phyloP scores from a whole-genome alignment of 2,888 invertebrate species.

The Seladonia tumulorum region DNA sequence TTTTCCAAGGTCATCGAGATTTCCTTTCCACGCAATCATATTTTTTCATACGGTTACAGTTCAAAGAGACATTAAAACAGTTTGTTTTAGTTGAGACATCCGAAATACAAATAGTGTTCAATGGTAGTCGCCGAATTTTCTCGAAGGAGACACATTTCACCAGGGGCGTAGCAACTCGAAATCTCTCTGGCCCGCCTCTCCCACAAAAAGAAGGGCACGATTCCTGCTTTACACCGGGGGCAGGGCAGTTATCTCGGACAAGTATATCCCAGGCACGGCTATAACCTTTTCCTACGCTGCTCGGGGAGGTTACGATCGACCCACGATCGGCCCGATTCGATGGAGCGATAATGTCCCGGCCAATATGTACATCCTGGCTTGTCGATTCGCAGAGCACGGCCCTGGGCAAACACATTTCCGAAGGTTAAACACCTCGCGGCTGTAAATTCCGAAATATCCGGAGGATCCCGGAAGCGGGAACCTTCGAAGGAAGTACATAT shows the following conservation, averaged over 20 bases:
- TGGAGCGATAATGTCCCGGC: slow-evolving; percentile 73
- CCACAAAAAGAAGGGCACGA: background rate
- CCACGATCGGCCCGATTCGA: slow-evolving; percentile 66
- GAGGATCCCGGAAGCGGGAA: slow-evolving; percentile 44
- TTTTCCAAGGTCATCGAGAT: too few species aligned
- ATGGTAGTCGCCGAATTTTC: background rate
- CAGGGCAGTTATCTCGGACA: slow-evolving; percentile 2
- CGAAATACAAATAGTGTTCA: background rate
- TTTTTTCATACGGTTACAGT: too few species aligned
- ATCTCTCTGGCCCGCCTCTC: background rate
- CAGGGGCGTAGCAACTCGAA: background rate
- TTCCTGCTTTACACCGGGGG: background rate
- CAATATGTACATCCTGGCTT: slow-evolving; percentile 72
- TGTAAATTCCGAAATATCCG: slow-evolving; percentile 61
- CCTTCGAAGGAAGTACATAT: slow-evolving; percentile 7
- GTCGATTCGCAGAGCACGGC: slow-evolving; percentile 1
- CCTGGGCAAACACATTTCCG: slow-evolving; percentile 49
- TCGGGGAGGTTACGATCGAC: background rate
- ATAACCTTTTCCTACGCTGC: slow-evolving; percentile 1
- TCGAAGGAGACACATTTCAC: background rate
- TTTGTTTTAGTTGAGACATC: too few species aligned
- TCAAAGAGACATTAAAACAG: too few species aligned
- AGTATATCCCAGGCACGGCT: slow-evolving; percentile 16
- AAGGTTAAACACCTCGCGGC: slow-evolving; percentile 58
- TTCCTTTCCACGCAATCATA: too few species aligned